Evolutionary conservation across 2,888 invertebrate species (phyloP), one percentile per base, ranked within the genome.

Genomic region (Tetragonisca angustula): DNA sequence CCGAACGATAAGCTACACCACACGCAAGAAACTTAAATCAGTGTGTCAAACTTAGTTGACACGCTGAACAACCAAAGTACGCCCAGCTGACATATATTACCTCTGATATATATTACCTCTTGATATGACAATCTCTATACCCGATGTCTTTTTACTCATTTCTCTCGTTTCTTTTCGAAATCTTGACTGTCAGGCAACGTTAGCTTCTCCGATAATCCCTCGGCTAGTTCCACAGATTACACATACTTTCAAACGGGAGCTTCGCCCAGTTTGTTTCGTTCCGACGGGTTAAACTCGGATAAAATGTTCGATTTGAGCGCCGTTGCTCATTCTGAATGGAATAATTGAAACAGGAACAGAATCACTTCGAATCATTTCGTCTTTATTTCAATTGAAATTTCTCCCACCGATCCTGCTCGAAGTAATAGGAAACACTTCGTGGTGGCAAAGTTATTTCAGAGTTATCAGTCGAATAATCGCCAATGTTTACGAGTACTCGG

Each of bases 11-110:
- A 69, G 27, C 3, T 43, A 64, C 24, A 59, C n/a, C 73, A 36
- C n/a, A 69, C 69, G 19, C 52, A 11, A 0, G 9, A 19, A 67
- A 76, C 27, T 80, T 67, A 6, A 65, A 17, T 3, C 19, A 69
- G 24, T n/a, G 19, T 24, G n/a, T 21, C 49, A 64, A 80, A 70
- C 70, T 76, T 80, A n/a, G n/a, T 36, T 17, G 27, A 75, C 70
- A 61, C 2, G 59, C 19, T 59, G 50, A 15, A 2, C 36, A 64
- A 59, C 17, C 24, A 3, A 49, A 32, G 17, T 32, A n/a, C 15
- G 52, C 11, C 17, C 21, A 49, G 50, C 36, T 19, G 62, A 50
- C 24, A 27, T n/a, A n/a, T n/a, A n/a, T n/a, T n/a, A 11, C 43
- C 54, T n/a, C 5, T 13, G 13, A 54, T 61, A 70, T 65, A 61